Evolutionary conservation across 2,888 invertebrate species (phyloP), one percentile per base, ranked within the genome.

Genomic region (Hylaea fasciaria): DNA sequence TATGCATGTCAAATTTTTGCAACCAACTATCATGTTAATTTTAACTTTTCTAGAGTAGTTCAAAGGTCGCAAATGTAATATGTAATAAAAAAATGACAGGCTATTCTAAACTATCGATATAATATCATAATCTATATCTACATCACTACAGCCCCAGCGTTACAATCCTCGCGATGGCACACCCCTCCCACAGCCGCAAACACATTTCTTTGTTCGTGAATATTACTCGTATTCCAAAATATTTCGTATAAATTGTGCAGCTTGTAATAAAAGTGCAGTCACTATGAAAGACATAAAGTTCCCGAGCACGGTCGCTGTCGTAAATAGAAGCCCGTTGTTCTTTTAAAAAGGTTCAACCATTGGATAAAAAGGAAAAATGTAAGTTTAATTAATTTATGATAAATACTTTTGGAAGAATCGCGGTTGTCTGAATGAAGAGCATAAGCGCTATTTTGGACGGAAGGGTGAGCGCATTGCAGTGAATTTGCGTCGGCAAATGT

Each of bases 121-220:
- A 3, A 22, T 22, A 5, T 22, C 5, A 12, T 10, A n/a, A 1
- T 37, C 37, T n/a, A 37, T 37, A 1, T 32, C 9, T 32, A 32
- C 32, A 32, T 4, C 10, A 32, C 32, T 32, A 10, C 3, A 32
- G 32, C 32, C 32, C 32, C 28, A 28, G 22, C 32, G 32, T 32
- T 4, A 32, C 32, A 32, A 4, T 32, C 9, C 32, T 28, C 28
- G 9, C 32, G 32, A 32, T 32, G 32, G 64, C 66, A 64, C 69
- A 64, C 59, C 71, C 76, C 16, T 77, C 76, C 72, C 77, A 75
- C 76, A 76, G 69, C 76, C 68, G 69, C 73, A 67, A 78, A 80
- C 77, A 80, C 81, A 78, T 79, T 81, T 81, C 80, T 78, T 82
- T 78, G 77, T 81, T 74, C 72, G 74, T 78, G 76, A 81, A 82